Base-by-base conservation (phyloP, 2,797 vertebrate species). In the Sphenodon punctatus region DNA sequence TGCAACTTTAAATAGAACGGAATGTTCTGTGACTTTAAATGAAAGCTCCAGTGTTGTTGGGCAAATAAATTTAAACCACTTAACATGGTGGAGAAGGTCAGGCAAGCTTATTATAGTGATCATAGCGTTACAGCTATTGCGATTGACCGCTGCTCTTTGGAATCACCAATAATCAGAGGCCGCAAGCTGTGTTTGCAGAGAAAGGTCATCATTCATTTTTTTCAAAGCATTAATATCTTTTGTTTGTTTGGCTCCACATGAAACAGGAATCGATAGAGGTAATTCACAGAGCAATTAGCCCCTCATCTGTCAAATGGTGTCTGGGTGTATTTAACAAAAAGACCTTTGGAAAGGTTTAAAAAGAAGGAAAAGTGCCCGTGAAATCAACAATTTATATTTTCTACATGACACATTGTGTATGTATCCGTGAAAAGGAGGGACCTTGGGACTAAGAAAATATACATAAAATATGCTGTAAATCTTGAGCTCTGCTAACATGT, bases 251-350 rank as follows among this genome's bases (percentile, higher is more conserved):
- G 96, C 95, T 97, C 96, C 95, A 96, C 96, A 96, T 95, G 96
- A 97, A 97, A 96, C 96, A 96, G 96, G 96, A 97, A 97, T 97
- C 97, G 96, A 97, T 97, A 97, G 96, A 97, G 96, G 96, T 97
- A 97, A 97, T 97, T 97, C 96, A 96, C 93, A 94, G 95, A 95
- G 95, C 97, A 97, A 97, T 97, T 97, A 97, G 97, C 96, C 96
- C 94, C 96, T 96, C 95, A 96, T 97, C 97, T 96, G 96, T 96
- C 96, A 96, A 96, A 95, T 87, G 93, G 94, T 96, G 96, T 96
- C 96, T 96, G 94, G 94, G 94, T 95, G 93, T 96, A 95, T 96
- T 97, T 97, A 96, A 96, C 95, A 95, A 95, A 96, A 95, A 95
- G 96, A 96, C 95, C 94, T 95, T 96, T 94, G 93, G 95, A 96